Conservation (phyloP, 2,888 invertebrate genomes). For the Tineola bisselliella region DNA sequence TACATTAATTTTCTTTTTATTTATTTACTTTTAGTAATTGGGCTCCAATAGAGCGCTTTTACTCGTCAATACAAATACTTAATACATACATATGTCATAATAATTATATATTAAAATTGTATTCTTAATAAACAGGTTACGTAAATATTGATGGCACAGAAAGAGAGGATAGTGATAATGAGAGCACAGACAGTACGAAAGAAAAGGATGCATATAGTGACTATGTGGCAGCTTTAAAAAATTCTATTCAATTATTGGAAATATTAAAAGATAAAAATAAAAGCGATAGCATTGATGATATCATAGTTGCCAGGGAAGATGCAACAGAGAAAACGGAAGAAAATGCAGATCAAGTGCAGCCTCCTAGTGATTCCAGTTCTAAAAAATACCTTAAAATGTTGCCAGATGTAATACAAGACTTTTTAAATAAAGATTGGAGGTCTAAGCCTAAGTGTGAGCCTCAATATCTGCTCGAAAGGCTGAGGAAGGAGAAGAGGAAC, state of each 20-base stretch:
- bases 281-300: conserved; percentile 40
- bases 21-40: no score
- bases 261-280: conserved; percentile 4
- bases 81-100: no score
- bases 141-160: conserved; percentile 58
- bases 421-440: conserved; percentile 60
- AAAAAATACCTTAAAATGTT: conserved; percentile 53
- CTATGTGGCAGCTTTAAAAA: conserved; percentile 22
- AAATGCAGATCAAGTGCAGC: conserved; percentile 21
- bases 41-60: no score
- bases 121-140: conserved; percentile 29
- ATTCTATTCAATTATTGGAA: conserved; percentile 17
- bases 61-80: no score
- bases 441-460: conserved; percentile 73
- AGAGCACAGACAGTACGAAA: conserved; percentile 40
- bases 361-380: conserved; percentile 39
- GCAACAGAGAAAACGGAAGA: conserved; percentile 27
- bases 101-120: no score
- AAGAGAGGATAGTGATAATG: conserved; percentile 45
- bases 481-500: conserved; percentile 70
- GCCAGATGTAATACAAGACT: conserved; percentile 67
- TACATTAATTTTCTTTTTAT: no score
- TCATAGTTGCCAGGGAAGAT: conserved; percentile 35
- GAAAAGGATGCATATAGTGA: conserved; percentile 40
- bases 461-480: conserved; percentile 75